These are phyloP conservation scores for Melanerpes formicivorus DNA, from an alignment of 2,113 vertebrate genomes.

Conservation along the genomic window DNA sequence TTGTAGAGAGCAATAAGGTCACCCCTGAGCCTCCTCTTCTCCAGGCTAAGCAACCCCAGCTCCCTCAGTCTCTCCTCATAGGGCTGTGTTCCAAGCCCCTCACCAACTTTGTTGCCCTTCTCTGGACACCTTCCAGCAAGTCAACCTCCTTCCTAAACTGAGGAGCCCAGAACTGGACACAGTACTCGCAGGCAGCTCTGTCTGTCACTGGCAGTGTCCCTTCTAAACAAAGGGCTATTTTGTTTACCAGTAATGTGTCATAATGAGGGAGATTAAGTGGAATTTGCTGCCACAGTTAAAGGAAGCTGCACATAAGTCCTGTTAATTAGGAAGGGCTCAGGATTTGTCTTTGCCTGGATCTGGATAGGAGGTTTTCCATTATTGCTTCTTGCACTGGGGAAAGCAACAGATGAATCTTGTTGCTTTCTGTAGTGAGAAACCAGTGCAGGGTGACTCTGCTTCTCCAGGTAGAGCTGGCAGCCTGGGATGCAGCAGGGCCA, in stretches of 20 bases:
- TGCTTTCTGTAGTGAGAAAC: not conserved
- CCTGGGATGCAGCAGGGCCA: not conserved
- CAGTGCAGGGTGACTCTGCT: not conserved
- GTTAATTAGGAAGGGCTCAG: not conserved
- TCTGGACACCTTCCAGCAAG: no score
- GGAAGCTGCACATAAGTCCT: not conserved
- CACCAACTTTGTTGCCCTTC: no score
- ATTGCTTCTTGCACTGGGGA: not conserved
- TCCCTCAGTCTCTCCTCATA: no score
- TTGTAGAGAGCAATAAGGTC: no score
- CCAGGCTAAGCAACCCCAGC: no score
- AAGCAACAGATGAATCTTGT: not conserved
- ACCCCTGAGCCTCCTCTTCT: no score
- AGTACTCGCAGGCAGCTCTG: not conserved
- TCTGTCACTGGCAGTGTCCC: not conserved
- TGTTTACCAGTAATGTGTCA: not conserved
- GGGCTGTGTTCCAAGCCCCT: no score
- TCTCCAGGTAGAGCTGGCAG: not conserved
- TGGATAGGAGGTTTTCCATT: not conserved
- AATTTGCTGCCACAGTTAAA: constrained; percentile 21
- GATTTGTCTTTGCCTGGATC: not conserved
- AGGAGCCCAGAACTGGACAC: no score
- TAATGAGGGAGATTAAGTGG: constrained; percentile 18
- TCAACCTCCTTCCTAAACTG: no score
- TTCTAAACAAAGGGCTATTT: constrained; percentile 11